phyloP scores from a whole-genome alignment of 2,888 invertebrate species.

The Rhabditoides inermis region DNA sequence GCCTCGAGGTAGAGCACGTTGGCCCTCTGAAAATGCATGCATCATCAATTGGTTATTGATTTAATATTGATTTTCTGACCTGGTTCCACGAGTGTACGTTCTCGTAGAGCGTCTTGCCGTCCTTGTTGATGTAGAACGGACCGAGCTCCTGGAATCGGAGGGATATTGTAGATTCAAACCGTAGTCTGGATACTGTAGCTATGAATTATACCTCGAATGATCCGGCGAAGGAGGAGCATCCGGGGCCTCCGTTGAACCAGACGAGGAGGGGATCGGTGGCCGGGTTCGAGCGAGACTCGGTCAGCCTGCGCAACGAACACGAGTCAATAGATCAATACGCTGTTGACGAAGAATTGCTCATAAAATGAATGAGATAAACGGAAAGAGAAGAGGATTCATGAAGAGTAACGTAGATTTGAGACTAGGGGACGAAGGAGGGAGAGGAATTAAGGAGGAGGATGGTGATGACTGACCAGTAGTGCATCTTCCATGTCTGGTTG shows the following conservation, averaged over 20 bases:
- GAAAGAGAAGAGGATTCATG: slow-evolving; percentile 17
- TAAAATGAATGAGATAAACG: neutral
- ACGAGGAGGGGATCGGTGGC: slow-evolving; percentile 54
- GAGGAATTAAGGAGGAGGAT: too few species aligned
- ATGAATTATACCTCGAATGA: too few species aligned
- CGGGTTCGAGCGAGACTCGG: slow-evolving; percentile 54
- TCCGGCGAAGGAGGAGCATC: slow-evolving; percentile 55
- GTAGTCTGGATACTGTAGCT: neutral
- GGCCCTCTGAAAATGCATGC: slow-evolving; percentile 51
- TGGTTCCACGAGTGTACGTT: slow-evolving; percentile 52
- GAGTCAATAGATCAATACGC: too few species aligned
- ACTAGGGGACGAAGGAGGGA: neutral
- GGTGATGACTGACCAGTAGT: slow-evolving; percentile 55
- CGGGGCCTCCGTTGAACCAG: slow-evolving; percentile 58
- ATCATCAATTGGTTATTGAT: neutral
- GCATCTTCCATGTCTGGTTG: slow-evolving; percentile 51
- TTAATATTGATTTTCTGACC: slow-evolving; percentile 16
- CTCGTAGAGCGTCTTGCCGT: slow-evolving; percentile 41
- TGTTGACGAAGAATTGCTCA: too few species aligned
- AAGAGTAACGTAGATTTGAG: neutral
- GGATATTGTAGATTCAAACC: neutral
- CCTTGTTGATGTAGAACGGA: slow-evolving; percentile 52
- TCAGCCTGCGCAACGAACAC: too few species aligned
- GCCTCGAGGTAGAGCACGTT: slow-evolving; percentile 58
- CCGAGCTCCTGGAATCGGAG: slow-evolving; percentile 50